phyloP scores from a whole-genome alignment of 2,797 vertebrate genomes.

The Meriones psammophilus region DNA sequence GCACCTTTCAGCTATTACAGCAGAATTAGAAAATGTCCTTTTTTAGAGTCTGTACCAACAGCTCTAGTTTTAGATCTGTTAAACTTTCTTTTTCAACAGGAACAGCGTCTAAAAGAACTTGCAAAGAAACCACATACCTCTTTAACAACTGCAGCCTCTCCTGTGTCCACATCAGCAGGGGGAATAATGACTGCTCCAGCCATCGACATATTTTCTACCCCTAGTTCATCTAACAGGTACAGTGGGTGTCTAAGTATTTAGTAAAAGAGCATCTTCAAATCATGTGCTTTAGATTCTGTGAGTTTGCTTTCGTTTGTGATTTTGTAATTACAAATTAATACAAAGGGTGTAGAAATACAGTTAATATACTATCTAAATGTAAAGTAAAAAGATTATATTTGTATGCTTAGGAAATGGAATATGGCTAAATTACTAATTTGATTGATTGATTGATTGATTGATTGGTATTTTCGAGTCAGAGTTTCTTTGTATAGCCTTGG shows the following conservation, averaged over 20 bases:
- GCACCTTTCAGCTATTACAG: slow-evolving; percentile 39
- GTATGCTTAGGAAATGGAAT: slow-evolving; percentile 16
- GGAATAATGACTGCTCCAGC: slow-evolving; percentile 96
- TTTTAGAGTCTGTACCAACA: neutral
- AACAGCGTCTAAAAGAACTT: slow-evolving; percentile 98
- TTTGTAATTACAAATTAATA: slow-evolving; percentile 52
- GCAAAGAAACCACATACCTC: slow-evolving; percentile 97
- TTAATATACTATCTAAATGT: slow-evolving; percentile 26
- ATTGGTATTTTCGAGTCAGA: no score
- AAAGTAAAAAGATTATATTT: slow-evolving; percentile 28
- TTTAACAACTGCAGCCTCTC: slow-evolving; percentile 97
- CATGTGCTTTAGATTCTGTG: slow-evolving; percentile 13
- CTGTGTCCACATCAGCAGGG: slow-evolving; percentile 95
- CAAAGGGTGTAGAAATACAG: neutral
- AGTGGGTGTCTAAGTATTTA: neutral
- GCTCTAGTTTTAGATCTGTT: slow-evolving; percentile 78
- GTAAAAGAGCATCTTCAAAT: slow-evolving; percentile 3
- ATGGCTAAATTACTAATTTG: slow-evolving; percentile 51
- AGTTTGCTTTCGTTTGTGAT: slow-evolving; percentile 1
- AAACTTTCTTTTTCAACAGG: slow-evolving; percentile 89
- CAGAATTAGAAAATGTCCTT: slow-evolving; percentile 48
- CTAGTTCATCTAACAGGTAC: slow-evolving; percentile 98
- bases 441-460: no score
- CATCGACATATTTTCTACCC: slow-evolving; percentile 98
- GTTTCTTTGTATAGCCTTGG: no score